These are phyloP conservation scores for Alentia gelatinosa DNA, from an alignment of 2,888 invertebrate genomes.

Conservation along the genomic window DNA sequence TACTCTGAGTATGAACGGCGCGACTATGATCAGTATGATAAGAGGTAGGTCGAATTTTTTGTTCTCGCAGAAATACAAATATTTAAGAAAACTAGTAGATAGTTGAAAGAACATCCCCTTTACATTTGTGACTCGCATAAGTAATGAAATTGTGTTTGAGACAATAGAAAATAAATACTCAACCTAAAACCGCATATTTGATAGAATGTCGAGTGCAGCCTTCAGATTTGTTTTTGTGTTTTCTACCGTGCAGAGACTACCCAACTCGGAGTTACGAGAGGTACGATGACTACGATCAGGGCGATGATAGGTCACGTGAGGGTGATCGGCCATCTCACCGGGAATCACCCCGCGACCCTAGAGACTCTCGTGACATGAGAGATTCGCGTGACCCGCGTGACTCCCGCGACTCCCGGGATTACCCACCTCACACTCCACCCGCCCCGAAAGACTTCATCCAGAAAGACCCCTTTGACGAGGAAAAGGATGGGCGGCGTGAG, in stretches of 20 bases:
- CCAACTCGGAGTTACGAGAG: slow-evolving; percentile 29
- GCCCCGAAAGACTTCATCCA: slow-evolving; percentile 65
- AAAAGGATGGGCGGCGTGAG: slow-evolving; percentile 20
- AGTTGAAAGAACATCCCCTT: not conserved
- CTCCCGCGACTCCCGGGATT: slow-evolving; percentile 9
- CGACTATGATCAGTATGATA: slow-evolving; percentile 55
- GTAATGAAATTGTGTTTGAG: no score
- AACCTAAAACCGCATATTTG: no score
- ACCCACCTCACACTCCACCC: not conserved
- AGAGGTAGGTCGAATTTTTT: slow-evolving; percentile 19
- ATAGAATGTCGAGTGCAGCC: no score
- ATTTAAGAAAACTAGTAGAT: not conserved
- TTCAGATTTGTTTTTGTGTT: no score
- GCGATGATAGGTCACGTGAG: slow-evolving; percentile 30
- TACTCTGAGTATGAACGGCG: slow-evolving; percentile 52
- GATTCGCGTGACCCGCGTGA: not conserved
- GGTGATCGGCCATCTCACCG: not conserved
- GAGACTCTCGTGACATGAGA: not conserved
- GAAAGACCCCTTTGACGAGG: slow-evolving; percentile 77
- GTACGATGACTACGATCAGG: slow-evolving; percentile 48
- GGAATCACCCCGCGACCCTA: slow-evolving; percentile 31
- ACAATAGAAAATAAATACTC: no score
- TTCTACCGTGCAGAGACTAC: slow-evolving; percentile 48
- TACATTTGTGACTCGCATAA: no score
- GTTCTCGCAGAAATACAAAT: not conserved